Evolutionary conservation across 2,888 invertebrate species (phyloP).

Genomic region (Griposia aprilina): DNA sequence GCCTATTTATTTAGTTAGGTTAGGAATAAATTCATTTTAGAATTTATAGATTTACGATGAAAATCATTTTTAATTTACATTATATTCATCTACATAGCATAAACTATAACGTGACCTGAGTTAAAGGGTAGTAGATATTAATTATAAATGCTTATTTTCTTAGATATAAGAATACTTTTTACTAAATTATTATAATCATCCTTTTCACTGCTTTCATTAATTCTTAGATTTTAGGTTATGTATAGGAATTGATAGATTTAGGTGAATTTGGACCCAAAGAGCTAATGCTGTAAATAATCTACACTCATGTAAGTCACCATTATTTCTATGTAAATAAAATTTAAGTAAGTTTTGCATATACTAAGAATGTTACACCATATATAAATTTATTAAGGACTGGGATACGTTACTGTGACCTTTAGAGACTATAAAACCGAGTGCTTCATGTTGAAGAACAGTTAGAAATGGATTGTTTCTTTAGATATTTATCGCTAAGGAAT

Average conservation of each 20-base stretch:
- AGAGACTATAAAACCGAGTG: neutral
- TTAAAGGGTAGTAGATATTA: slow-evolving; percentile 24
- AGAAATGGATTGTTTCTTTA: neutral
- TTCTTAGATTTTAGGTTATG: slow-evolving; percentile 53
- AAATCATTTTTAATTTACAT: slow-evolving; percentile 3
- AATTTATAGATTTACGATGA: neutral
- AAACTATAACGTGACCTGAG: slow-evolving; percentile 15
- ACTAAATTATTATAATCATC: slow-evolving; percentile 44
- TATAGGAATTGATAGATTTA: slow-evolving; percentile 64
- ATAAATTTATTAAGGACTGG: neutral
- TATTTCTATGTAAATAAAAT: slow-evolving; percentile 54
- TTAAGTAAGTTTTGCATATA: slow-evolving; percentile 30
- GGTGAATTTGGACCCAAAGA: slow-evolving; percentile 67
- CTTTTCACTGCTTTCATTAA: slow-evolving; percentile 54
- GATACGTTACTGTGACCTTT: neutral
- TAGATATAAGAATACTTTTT: slow-evolving; percentile 27
- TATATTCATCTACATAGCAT: neutral
- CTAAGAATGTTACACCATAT: slow-evolving; percentile 7
- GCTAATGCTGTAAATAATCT: slow-evolving; percentile 63
- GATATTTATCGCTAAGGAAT: neutral
- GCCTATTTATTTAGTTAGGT: slow-evolving; percentile 13
- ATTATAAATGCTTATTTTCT: slow-evolving; percentile 18
- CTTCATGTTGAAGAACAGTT: neutral
- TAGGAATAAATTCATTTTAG: neutral
- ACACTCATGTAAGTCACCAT: slow-evolving; percentile 52